Percentiles rank a stretch among this genome's conserved stretches.
These are phyloP conservation scores for Chlorodrepanis virens DNA, from an alignment of 2,113 vertebrate genomes.

Conservation along the genomic window DNA sequence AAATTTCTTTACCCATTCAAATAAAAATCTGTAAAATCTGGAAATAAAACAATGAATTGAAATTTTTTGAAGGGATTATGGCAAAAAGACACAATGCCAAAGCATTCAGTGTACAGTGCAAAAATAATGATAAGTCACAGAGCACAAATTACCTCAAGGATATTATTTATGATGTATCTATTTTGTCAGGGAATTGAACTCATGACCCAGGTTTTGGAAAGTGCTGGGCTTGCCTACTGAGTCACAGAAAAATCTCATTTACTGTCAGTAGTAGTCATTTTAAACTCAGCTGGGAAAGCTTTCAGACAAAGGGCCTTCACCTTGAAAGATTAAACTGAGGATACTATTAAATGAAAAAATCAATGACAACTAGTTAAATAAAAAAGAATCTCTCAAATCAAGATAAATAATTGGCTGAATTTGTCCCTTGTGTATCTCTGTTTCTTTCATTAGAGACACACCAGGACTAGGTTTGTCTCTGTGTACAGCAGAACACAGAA, in stretches of 20 bases:
- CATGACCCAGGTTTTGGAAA: constrained; percentile 20
- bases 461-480: background rate
- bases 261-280: background rate
- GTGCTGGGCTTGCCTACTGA: background rate
- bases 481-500: background rate
- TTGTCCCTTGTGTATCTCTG: background rate
- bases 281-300: constrained; percentile 30
- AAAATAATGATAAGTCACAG: background rate
- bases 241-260: constrained; percentile 34
- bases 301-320: constrained; percentile 36
- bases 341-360: constrained; percentile 48
- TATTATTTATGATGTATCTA: constrained; percentile 25
- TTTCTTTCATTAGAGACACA: background rate
- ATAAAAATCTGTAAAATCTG: background rate
- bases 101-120: background rate
- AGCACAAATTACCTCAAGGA: background rate
- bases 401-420: constrained; percentile 26
- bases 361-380: constrained; percentile 46
- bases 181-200: constrained; percentile 47
- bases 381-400: constrained; percentile 12
- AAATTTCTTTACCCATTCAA: background rate
- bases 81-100: background rate
- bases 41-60: background rate
- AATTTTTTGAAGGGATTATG: background rate
- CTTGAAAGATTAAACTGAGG: constrained; percentile 45